Conservation (phyloP, 2,888 invertebrate species). For the Galeopsomyia nigrocyanea region DNA sequence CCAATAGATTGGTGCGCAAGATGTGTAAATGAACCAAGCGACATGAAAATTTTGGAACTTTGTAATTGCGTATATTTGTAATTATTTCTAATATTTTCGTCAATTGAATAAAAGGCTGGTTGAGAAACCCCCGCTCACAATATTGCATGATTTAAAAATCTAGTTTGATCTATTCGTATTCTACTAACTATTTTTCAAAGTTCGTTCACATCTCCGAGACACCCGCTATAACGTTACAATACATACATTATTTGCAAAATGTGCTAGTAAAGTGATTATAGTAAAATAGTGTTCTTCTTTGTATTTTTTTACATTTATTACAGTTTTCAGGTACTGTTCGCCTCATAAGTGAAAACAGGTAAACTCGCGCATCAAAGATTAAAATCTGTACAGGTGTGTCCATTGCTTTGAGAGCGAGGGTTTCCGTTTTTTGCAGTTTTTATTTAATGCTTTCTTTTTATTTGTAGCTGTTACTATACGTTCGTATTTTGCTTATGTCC, state of each 20-base stretch:
- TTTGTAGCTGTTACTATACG: slow-evolving; percentile 19
- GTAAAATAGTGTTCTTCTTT: slow-evolving; percentile 61
- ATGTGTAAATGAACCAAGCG: slow-evolving; percentile 54
- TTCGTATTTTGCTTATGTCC: slow-evolving; percentile 37
- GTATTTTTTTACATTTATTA: slow-evolving; percentile 47
- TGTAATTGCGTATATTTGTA: slow-evolving; percentile 44
- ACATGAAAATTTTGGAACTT: slow-evolving; percentile 63
- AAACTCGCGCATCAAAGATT: slow-evolving; percentile 45
- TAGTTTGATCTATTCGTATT: slow-evolving; percentile 41
- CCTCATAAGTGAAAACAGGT: slow-evolving; percentile 53
- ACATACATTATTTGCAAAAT: slow-evolving; percentile 45
- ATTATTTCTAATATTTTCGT: slow-evolving; percentile 27
- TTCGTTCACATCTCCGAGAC: slow-evolving; percentile 25
- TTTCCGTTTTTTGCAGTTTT: slow-evolving; percentile 29
- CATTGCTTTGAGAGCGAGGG: slow-evolving; percentile 29
- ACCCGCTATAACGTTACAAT: slow-evolving; percentile 34
- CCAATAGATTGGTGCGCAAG: slow-evolving; percentile 26
- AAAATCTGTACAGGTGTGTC: slow-evolving; percentile 45
- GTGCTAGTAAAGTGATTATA: slow-evolving; percentile 60
- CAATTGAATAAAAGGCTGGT: slow-evolving; percentile 24
- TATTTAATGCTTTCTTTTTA: slow-evolving; percentile 18
- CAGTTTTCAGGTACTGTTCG: slow-evolving; percentile 59
- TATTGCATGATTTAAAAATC: slow-evolving; percentile 41
- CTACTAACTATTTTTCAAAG: slow-evolving; percentile 27
- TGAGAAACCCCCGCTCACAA: slow-evolving; percentile 37